phyloP scores from a whole-genome alignment of 2,888 invertebrate species.

The Mechanitis mazaeus region DNA sequence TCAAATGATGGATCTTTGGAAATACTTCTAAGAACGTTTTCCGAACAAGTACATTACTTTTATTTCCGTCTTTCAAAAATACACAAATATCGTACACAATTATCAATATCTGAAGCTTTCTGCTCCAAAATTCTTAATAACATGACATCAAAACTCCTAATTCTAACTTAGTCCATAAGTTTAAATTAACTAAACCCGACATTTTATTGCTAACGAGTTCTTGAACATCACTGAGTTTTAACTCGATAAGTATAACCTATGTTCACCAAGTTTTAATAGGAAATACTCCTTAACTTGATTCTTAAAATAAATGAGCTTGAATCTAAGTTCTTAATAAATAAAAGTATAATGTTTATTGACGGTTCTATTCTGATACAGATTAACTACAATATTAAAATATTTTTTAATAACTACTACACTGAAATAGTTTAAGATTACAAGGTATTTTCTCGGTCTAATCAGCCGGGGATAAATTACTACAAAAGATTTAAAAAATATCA shows the following conservation, averaged over 20 bases:
- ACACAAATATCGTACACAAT: neutral
- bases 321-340: neutral
- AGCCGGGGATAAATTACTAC: no score
- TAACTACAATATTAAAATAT: no score
- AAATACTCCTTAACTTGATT: slow-evolving; percentile 10
- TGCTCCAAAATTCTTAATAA: neutral
- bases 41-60: no score
- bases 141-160: slow-evolving; percentile 14
- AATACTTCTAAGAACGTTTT: no score
- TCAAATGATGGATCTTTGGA: no score
- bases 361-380: no score
- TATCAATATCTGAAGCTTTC: neutral
- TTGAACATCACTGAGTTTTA: slow-evolving; percentile 25
- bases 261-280: slow-evolving; percentile 27
- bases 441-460: no score
- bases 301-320: slow-evolving; percentile 1
- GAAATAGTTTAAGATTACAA: no score
- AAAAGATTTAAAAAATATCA: no score
- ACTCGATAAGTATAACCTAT: slow-evolving; percentile 27
- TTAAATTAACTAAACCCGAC: slow-evolving; percentile 24
- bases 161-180: slow-evolving; percentile 20
- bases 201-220: slow-evolving; percentile 30
- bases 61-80: no score
- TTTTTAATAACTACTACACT: no score
- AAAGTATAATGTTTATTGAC: no score